Evolutionary conservation across 2,113 vertebrate species (phyloP).

Genomic region (Pithys albifrons): DNA sequence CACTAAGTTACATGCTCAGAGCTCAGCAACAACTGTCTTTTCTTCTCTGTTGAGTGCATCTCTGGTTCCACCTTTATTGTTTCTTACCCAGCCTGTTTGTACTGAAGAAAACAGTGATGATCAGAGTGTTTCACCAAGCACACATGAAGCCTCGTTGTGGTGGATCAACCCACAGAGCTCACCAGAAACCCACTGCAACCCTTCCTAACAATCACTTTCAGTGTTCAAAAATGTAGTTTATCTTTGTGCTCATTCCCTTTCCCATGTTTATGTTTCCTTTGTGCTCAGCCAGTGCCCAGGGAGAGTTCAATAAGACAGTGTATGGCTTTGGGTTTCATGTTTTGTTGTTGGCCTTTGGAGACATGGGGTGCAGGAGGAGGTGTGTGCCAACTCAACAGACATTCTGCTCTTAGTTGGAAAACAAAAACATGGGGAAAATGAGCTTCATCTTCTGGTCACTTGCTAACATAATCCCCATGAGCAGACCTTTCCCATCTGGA

Average conservation of each 20-base stretch:
- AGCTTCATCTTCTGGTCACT: neutral
- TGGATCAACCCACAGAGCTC: neutral
- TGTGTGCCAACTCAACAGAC: fast-evolving
- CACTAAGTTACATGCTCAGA: neutral
- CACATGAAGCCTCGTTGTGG: neutral
- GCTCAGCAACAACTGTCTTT: fast-evolving
- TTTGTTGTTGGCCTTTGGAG: neutral
- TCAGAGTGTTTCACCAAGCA: fast-evolving
- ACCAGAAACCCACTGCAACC: neutral
- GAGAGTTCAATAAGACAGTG: neutral
- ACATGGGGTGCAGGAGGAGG: fast-evolving
- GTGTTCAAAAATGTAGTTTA: neutral
- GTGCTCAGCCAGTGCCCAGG: neutral
- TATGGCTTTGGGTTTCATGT: fast-evolving
- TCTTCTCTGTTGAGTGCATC: neutral
- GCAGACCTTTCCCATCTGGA: neutral
- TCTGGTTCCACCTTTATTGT: neutral
- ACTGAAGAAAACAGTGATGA: neutral
- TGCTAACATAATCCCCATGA: neutral
- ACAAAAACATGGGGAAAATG: neutral
- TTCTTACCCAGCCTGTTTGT: neutral
- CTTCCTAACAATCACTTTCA: neutral
- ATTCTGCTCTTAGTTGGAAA: neutral
- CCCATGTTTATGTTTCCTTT: neutral
- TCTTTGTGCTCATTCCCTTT: neutral